Evolutionary conservation across 2,113 vertebrate genomes (phyloP).

Genomic region (Baryphthengus martii): DNA sequence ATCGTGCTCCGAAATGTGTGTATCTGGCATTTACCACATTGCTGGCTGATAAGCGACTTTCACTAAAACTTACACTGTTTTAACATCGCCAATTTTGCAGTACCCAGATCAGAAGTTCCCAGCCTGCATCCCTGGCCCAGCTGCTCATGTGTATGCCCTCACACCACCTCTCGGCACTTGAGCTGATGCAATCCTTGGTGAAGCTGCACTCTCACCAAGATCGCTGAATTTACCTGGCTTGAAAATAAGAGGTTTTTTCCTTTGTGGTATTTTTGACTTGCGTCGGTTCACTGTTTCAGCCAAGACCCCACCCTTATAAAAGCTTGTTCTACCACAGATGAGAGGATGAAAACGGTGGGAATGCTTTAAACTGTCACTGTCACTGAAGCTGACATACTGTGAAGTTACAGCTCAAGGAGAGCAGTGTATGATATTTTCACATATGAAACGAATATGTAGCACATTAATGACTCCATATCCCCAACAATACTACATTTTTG

Average conservation of each 20-base stretch:
- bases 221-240: background rate
- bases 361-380: background rate
- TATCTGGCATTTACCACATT: background rate
- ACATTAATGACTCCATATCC: background rate
- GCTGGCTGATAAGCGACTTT: background rate
- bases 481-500: background rate
- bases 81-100: background rate
- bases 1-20: background rate
- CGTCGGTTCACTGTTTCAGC: background rate
- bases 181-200: background rate
- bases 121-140: accelerated
- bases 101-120: background rate
- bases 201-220: background rate
- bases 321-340: background rate
- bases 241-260: background rate
- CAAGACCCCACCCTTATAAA: background rate
- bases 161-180: background rate
- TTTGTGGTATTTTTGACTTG: background rate
- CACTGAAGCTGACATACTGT: background rate
- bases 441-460: background rate
- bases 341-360: background rate
- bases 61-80: background rate
- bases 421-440: background rate
- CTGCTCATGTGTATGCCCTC: background rate
- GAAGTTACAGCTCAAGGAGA: background rate